A percentile compares a stretch with the other conserved stretches of the same genome.
phyloP scores from a whole-genome alignment of 1,140 invertebrate species.

The Cheumatopsyche charites region DNA sequence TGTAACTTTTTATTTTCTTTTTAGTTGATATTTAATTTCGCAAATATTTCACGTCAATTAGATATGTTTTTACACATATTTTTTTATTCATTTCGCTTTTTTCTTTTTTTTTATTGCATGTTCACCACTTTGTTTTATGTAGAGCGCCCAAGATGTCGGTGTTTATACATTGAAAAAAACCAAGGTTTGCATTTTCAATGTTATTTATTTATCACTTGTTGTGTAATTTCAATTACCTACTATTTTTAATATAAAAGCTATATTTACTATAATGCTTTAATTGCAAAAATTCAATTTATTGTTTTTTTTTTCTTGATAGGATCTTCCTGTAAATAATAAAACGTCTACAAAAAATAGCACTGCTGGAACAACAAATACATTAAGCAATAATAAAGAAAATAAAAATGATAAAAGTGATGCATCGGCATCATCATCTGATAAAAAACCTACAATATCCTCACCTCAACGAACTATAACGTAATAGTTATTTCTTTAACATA shows the following conservation, averaged over 20 bases:
- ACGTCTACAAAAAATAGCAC: constrained; percentile 30
- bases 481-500: neutral
- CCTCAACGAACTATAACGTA: constrained; percentile 46
- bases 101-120: constrained; percentile 44
- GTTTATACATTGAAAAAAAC: constrained; percentile 48
- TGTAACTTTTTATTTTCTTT: constrained; percentile 64
- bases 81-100: constrained; percentile 38
- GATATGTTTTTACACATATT: neutral
- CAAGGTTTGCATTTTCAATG: constrained; percentile 42
- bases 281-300: no score
- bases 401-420: constrained; percentile 39
- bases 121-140: constrained; percentile 32
- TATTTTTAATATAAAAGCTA: neutral
- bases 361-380: constrained; percentile 15
- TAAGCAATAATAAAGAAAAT: constrained; percentile 40
- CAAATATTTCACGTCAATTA: neutral
- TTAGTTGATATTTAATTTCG: constrained; percentile 29
- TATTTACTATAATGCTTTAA: no score
- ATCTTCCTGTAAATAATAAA: constrained; percentile 45
- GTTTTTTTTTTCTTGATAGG: constrained; percentile 30
- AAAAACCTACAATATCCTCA: constrained; percentile 47
- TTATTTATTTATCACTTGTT: neutral
- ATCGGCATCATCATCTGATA: constrained; percentile 33
- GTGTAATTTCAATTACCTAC: neutral
- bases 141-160: constrained; percentile 45